Evolutionary conservation across 2,113 vertebrate species (phyloP).

Genomic region (Lampris megalopsis): DNA sequence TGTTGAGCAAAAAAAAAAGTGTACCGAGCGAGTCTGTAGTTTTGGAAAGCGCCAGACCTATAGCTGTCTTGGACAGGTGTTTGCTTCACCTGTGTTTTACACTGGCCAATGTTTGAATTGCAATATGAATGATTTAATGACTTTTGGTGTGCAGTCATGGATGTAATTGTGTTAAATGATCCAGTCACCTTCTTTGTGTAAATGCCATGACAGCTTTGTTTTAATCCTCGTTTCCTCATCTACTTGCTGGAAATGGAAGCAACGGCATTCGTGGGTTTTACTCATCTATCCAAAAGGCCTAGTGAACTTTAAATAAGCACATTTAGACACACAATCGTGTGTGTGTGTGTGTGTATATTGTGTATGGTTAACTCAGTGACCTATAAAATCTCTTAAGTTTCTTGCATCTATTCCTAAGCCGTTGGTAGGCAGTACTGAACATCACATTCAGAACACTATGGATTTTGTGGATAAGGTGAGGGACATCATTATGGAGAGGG

Average conservation of each 20-base stretch:
- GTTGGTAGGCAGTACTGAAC: no score
- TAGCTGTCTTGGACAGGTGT: constrained; percentile 34
- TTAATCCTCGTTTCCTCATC: constrained; percentile 55
- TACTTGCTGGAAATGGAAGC: constrained; percentile 34
- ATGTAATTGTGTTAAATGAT: constrained; percentile 73
- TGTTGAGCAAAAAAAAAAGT: background rate
- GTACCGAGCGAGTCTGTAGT: background rate
- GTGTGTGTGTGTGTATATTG: no score
- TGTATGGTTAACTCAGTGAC: no score
- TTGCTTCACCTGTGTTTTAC: constrained; percentile 22
- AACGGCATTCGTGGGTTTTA: constrained; percentile 28
- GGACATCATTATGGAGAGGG: no score
- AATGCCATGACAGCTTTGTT: constrained; percentile 48
- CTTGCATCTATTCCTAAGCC: no score
- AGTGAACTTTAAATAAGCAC: background rate
- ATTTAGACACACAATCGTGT: background rate
- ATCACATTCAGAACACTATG: no score
- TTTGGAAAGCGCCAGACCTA: background rate
- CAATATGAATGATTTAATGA: constrained; percentile 68
- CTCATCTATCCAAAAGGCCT: constrained; percentile 28
- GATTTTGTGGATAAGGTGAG: no score
- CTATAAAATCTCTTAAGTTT: no score
- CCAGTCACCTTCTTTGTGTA: constrained; percentile 54
- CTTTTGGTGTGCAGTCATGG: constrained; percentile 58
- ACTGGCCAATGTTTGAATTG: constrained; percentile 36